Percentiles rank a stretch among this genome's conserved stretches.
phyloP scores from a whole-genome alignment of 2,797 vertebrate species.

The Semotilus atromaculatus region DNA sequence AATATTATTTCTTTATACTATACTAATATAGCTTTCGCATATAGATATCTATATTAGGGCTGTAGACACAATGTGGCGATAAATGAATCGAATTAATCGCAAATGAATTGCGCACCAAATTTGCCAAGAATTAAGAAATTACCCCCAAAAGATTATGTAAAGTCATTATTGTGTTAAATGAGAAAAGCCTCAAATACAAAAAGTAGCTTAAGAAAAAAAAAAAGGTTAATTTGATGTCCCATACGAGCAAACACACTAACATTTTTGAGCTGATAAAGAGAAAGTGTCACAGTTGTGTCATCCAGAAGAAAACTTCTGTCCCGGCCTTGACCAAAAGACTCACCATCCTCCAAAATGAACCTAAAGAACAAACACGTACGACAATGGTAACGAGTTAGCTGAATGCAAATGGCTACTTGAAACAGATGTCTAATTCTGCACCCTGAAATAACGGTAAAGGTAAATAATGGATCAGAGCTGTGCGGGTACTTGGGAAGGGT shows the following conservation, averaged over 20 bases:
- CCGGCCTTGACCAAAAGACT: constrained; percentile 92
- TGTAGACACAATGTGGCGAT: no score
- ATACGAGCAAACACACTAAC: constrained; percentile 73
- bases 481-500: constrained; percentile 91
- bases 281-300: constrained; percentile 93
- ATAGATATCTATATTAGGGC: no score
- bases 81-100: no score
- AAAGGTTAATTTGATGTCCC: no score
- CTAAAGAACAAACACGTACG: constrained; percentile 67
- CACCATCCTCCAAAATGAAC: constrained; percentile 94
- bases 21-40: no score
- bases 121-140: no score
- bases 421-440: not conserved
- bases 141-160: no score
- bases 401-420: not conserved
- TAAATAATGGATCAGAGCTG: not conserved
- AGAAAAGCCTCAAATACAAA: no score
- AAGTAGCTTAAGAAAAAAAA: no score
- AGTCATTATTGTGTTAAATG: no score
- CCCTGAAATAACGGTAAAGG: not conserved
- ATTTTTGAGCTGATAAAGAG: constrained; percentile 93
- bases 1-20: no score
- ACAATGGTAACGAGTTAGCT: not conserved
- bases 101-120: no score
- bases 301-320: constrained; percentile 95